phyloP scores from a whole-genome alignment of 2,113 vertebrate species.

The Oreocharis arfaki region DNA sequence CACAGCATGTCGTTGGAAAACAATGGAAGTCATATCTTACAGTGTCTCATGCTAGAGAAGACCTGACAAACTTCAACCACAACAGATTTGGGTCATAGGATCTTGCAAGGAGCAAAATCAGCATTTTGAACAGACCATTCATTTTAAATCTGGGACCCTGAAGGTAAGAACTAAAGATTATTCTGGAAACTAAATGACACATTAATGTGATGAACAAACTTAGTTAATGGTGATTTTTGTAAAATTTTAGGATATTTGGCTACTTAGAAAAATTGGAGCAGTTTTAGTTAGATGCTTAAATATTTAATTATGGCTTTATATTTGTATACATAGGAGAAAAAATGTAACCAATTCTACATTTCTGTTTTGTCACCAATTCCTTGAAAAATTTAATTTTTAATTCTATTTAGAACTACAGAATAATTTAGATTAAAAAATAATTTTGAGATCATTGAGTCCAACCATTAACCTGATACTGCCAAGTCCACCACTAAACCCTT shows the following conservation, averaged over 20 bases:
- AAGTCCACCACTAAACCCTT: not conserved
- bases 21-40: not conserved
- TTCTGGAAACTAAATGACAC: not conserved
- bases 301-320: not conserved
- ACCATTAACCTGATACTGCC: not conserved
- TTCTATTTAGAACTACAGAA: not conserved
- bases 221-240: not conserved
- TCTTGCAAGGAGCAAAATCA: not conserved
- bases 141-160: not conserved
- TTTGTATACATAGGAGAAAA: not conserved
- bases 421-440: not conserved
- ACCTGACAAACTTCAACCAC: not conserved
- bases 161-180: not conserved
- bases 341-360: not conserved
- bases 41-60: not conserved
- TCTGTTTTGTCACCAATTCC: not conserved
- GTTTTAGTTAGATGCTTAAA: not conserved
- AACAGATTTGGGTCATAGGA: not conserved
- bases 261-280: not conserved
- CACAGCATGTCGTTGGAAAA: not conserved
- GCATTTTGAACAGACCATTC: not conserved
- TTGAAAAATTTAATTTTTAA: not conserved
- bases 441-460: not conserved
- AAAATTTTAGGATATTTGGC: not conserved
- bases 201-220: not conserved